Conservation (phyloP, 2,888 invertebrate species). For the Chouioia cunea region DNA sequence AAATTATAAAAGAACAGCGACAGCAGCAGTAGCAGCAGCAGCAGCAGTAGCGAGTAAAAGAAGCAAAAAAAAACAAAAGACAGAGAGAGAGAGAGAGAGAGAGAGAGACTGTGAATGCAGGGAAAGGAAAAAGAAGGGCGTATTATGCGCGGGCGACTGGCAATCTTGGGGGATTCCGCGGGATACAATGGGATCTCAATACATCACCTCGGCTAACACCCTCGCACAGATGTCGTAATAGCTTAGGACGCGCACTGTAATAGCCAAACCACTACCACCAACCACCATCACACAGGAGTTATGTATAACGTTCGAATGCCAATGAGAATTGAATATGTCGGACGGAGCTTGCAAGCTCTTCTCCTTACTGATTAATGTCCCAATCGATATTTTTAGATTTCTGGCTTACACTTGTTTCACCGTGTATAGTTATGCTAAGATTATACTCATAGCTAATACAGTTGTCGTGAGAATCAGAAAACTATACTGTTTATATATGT, state of each 20-base stretch:
- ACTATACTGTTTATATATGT: no score
- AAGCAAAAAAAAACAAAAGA: slow-evolving; percentile 24
- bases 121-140: slow-evolving; percentile 1
- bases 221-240: slow-evolving; percentile 64
- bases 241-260: slow-evolving; percentile 56
- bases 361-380: not conserved
- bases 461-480: no score
- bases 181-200: slow-evolving; percentile 70
- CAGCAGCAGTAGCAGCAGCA: slow-evolving; percentile 6
- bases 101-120: slow-evolving; percentile 35
- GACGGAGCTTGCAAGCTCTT: slow-evolving; percentile 23
- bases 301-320: slow-evolving; percentile 59
- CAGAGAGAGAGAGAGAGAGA: not conserved
- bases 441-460: no score
- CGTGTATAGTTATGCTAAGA: no score
- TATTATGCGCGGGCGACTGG: slow-evolving; percentile 60
- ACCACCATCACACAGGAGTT: slow-evolving; percentile 63
- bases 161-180: slow-evolving; percentile 68
- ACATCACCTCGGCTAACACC: slow-evolving; percentile 68
- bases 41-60: not conserved
- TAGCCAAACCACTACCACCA: slow-evolving; percentile 57
- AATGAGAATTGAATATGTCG: slow-evolving; percentile 48
- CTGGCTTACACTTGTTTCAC: no score
- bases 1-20: slow-evolving; percentile 23
- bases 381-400: no score